phyloP scores from a whole-genome alignment of 2,797 vertebrate species.

The Novumbra hubbsi region DNA sequence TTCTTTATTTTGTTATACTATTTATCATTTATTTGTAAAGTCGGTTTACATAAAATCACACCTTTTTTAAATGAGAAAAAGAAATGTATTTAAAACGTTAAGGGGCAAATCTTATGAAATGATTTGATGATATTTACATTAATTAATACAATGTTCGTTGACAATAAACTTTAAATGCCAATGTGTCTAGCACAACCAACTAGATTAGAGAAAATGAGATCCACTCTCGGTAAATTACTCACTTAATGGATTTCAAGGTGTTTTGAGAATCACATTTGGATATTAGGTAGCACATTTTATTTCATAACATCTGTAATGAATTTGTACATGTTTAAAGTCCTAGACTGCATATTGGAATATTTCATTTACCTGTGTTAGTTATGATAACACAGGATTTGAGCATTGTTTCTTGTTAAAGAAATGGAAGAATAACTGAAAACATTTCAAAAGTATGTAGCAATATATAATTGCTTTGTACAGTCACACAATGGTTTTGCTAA shows the following conservation, averaged over 20 bases:
- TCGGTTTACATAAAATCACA: too few species aligned
- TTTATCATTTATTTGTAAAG: too few species aligned
- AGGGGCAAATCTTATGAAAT: too few species aligned
- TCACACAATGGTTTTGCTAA: constrained; percentile 5
- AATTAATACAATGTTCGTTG: neutral
- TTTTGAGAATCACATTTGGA: neutral
- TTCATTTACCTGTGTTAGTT: neutral
- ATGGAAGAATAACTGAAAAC: neutral
- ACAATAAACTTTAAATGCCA: neutral
- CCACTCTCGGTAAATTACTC: neutral
- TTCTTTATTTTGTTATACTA: too few species aligned
- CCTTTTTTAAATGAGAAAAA: too few species aligned
- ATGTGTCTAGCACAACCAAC: neutral
- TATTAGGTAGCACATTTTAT: too few species aligned
- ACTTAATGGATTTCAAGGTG: neutral
- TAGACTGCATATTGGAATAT: too few species aligned
- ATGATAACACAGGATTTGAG: neutral
- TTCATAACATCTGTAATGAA: too few species aligned
- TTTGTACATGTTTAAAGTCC: too few species aligned
- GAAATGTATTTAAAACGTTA: too few species aligned
- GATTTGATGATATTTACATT: neutral
- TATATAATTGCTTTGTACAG: neutral
- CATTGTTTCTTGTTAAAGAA: neutral
- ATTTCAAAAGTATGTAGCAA: neutral
- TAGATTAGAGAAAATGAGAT: neutral